Evolutionary conservation across 2,888 invertebrate species (phyloP), one percentile per base, ranked within the genome.

Genomic region (Tyria jacobaeae): DNA sequence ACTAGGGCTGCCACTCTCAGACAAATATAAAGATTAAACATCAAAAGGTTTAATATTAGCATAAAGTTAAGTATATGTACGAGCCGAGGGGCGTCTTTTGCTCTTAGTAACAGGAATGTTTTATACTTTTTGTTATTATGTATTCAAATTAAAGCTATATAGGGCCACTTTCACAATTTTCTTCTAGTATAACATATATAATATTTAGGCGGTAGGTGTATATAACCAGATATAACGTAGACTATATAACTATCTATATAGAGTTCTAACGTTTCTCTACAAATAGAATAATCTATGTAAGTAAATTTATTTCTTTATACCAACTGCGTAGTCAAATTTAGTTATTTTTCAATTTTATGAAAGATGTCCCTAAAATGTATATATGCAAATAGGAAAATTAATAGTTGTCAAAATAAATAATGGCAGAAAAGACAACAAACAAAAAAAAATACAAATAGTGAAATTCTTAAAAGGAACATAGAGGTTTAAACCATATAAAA

Each of bases 1-100:
- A 87, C 88, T 88, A 88, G 89, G 79, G 77, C 64, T 74, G 78
- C 80, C 87, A 84, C 84, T 85, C 82, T 82, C 81, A 79, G 79
- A 82, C 80, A 79, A 70, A 80, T 79, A 80, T 78, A 84, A 81
- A 70, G 71, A 61, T 73, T 78, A 76, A 77, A 78, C 60, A 72
- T 71, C 77, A 71, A 70, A 81, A 78, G 78, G 75, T 80, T 82
- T 80, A 84, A 87, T 84, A 87, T 85, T 81, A 84, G 60, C 66
- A 79, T 82, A 85, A 70, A 71, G 78, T 75, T 70, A 79, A 76
- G 74, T 74, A 76, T 75, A 75, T 73, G 75, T 78, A 84, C 75
- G 71, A 81, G 81, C 82, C 80, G 52, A 76, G 78, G 73, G 80
- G 83, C 84, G 85, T 85, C 85, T 86, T 87, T 85, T 83, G 66